Conservation (phyloP, 1,140 invertebrate species). For the Geopemphigus sp. region DNA sequence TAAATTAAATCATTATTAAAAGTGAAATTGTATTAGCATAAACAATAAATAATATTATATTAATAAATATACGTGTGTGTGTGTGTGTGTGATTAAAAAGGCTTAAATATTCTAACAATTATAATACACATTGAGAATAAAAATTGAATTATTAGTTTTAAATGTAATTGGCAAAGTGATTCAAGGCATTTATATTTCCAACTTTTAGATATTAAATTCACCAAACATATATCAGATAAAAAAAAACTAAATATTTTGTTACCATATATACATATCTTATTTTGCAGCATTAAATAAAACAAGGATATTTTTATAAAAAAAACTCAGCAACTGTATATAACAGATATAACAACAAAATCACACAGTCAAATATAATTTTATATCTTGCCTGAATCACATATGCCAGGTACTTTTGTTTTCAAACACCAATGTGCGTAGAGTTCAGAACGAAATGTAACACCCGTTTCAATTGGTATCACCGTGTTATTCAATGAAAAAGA, state of each 20-base stretch:
- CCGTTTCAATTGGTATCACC: conserved; percentile 61
- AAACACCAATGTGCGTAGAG: conserved; percentile 90
- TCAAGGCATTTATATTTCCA: conserved; percentile 12
- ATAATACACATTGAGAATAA: conserved; percentile 34
- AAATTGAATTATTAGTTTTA: background rate
- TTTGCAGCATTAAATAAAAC: background rate
- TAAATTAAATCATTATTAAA: conserved; percentile 3
- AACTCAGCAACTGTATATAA: conserved; percentile 1
- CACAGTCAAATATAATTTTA: conserved; percentile 51
- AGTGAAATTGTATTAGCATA: background rate
- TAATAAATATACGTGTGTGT: no score
- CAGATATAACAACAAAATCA: conserved; percentile 50
- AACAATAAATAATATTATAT: background rate
- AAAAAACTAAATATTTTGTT: conserved; percentile 1
- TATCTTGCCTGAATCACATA: conserved; percentile 52
- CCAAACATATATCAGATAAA: background rate
- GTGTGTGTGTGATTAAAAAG: conserved; percentile 1
- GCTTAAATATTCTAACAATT: background rate
- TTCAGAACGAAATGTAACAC: conserved; percentile 66
- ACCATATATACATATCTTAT: background rate
- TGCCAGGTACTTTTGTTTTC: conserved; percentile 73
- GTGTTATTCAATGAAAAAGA: conserved; percentile 70
- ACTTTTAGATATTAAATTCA: background rate
- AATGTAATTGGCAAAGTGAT: conserved; percentile 5
- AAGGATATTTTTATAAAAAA: background rate